Base-by-base conservation (phyloP, 2,113 vertebrate species). In the Salvelinus namaycush region DNA sequence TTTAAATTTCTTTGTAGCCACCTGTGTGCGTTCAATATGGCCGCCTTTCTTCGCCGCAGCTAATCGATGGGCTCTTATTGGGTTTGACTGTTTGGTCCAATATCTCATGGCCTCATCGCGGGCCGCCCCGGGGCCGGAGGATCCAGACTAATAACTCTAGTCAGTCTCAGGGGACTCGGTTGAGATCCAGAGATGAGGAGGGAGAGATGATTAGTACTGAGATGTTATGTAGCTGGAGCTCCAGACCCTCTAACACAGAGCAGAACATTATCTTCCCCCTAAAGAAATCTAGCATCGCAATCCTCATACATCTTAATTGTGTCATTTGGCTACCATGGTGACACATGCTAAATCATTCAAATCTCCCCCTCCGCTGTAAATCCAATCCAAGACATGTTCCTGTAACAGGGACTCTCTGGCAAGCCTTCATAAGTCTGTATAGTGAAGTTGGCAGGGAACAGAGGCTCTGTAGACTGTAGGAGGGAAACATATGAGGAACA, bases 31-130 rank as follows among this genome's bases (percentile, higher is more conserved):
- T 92, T 87, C 89, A 91, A 92, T 92, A 93, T 90, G 88, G 81
- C 70, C 86, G 84, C 75, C 89, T 13, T 29, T 13, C 65, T 16
- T 29, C 87, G 83, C 87, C 81, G 44, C 75, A 88, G 82, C 85
- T 93, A 93, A 94, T 94, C 93, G 88, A 94, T 94, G 82, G 90
- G 79, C 80, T 86, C 84, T 92, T 93, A 93, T 93, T 94, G 91
- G 87, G 90, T 93, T 90, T 91, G 88, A 83, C 72, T 83, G 90
- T 93, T 92, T 89, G 88, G 90, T 91, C 90, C 89, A 90, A 93
- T 91, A 91, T 90, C 85, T 91, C 88, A 87, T 88, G 79, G 76
- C 78, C 85, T 72, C 74, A 70, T 79, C 75, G 80, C 84, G 81
- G 91, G 84, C 79, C 76, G 78, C 87, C 87, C 83, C 82, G 83